phyloP scores from a whole-genome alignment of 2,888 invertebrate genomes.

The Glaucopsyche alexis region DNA sequence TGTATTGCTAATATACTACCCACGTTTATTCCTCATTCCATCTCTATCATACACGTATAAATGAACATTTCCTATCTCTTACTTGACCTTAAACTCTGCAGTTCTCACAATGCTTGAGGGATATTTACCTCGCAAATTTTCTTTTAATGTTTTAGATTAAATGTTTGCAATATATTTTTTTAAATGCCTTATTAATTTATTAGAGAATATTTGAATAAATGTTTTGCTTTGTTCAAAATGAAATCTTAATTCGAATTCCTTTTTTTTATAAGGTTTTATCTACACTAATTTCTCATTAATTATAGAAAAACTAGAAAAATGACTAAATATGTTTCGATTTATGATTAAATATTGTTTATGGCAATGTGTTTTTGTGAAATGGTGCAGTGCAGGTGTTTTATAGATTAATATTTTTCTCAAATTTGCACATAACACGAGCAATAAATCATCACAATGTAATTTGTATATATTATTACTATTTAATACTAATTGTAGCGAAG shows the following conservation, averaged over 20 bases:
- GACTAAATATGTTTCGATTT: background rate
- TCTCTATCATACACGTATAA: slow-evolving; percentile 51
- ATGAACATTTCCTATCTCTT: slow-evolving; percentile 48
- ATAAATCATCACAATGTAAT: slow-evolving; percentile 74
- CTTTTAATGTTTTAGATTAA: slow-evolving; percentile 30
- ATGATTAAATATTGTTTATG: slow-evolving; percentile 15
- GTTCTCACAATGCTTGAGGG: slow-evolving; percentile 46
- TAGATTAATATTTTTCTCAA: slow-evolving; percentile 61
- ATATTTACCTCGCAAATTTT: slow-evolving; percentile 41
- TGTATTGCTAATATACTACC: slow-evolving; percentile 14
- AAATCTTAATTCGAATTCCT: background rate
- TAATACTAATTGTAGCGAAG: slow-evolving; percentile 60
- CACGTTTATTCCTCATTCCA: slow-evolving; percentile 38
- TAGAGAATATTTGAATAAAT: background rate
- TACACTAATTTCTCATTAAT: background rate
- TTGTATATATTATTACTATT: slow-evolving; percentile 58
- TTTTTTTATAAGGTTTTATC: background rate
- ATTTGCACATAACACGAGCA: slow-evolving; percentile 71
- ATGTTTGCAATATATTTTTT: slow-evolving; percentile 1
- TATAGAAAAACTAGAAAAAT: background rate
- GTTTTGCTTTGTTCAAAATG: background rate
- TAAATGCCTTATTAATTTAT: background rate
- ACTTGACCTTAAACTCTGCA: slow-evolving; percentile 70
- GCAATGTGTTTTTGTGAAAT: slow-evolving; percentile 53
- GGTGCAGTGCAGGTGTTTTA: slow-evolving; percentile 70